Percentiles rank a stretch among this genome's conserved stretches.
phyloP scores from a whole-genome alignment of 1,140 invertebrate species.

The Gryon sp. region DNA sequence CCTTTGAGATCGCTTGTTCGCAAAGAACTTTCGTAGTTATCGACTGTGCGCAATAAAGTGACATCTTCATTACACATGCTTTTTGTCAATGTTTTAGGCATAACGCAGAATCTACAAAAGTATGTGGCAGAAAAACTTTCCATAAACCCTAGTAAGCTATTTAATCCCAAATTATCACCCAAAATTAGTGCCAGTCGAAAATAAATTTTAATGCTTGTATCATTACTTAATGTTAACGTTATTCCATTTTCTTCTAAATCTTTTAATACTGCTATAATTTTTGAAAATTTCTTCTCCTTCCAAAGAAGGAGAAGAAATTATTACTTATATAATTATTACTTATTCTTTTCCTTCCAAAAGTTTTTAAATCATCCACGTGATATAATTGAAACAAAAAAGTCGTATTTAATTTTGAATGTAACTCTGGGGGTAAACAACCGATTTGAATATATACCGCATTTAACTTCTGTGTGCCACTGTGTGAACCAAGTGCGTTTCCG shows the following conservation, averaged over 20 bases:
- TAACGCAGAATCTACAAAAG: constrained; percentile 56
- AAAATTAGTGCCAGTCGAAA: constrained; percentile 40
- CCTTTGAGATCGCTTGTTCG: not conserved
- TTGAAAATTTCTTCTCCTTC: constrained; percentile 1
- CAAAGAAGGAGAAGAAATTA: no score
- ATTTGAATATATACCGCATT: constrained; percentile 22
- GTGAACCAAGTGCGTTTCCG: constrained; percentile 30
- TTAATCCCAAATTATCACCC: constrained; percentile 42
- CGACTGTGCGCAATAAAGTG: not conserved
- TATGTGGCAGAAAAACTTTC: constrained; percentile 35
- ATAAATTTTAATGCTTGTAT: constrained; percentile 2
- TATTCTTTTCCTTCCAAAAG: not conserved
- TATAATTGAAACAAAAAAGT: constrained; percentile 54
- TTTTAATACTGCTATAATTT: constrained; percentile 13
- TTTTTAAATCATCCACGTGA: constrained; percentile 33
- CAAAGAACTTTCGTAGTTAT: no score
- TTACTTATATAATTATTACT: constrained; percentile 1
- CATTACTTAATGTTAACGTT: constrained; percentile 10
- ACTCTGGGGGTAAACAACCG: constrained; percentile 43
- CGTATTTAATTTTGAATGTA: constrained; percentile 34
- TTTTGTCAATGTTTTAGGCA: constrained; percentile 7
- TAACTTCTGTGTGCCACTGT: constrained; percentile 30
- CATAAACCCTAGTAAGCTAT: constrained; percentile 34
- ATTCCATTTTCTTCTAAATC: constrained; percentile 26
- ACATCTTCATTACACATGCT: constrained; percentile 9